Base-by-base conservation (phyloP, 2,113 vertebrate genomes). In the Sceloporus undulatus region DNA sequence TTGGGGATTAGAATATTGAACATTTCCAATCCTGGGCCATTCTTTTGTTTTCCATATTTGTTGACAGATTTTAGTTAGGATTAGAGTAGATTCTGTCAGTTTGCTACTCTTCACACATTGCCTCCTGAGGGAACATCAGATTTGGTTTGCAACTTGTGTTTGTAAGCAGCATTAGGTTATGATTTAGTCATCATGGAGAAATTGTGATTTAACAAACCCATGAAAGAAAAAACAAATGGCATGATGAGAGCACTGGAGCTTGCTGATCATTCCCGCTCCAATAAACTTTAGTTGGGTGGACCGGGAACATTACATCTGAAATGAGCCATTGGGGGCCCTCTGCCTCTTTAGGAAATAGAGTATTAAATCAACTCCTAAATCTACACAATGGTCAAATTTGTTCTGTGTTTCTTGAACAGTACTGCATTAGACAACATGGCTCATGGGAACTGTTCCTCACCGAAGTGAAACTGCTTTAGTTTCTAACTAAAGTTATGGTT, bases 331-430 rank as follows among this genome's bases (percentile, higher is more conserved):
- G n/a, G 23, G 34, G 6, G 14, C 8, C 21, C 54, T 56, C 52
- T 34, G 42, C n/a, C 34, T 40, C n/a, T 74, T n/a, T 56, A 56
- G 48, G 29, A 34, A 13, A 10, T 23, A 74, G 23, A 2, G 42
- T 91, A 87, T 74, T 82, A 59, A 91, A n/a, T 86, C 2, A 81
- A 42, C 3, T 11, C 40, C 76, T 62, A 42, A 21, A 65, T 85
- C 79, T 84, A 3, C 4, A 71, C 14, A 85, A 1, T 1, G 66
- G 0, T 85, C 38, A 48, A 66, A 29, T 42, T 21, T 27, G 21
- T 18, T 9, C 14, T 75, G 25, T 40, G 6, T 85, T 91, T 85
- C 59, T 73, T 85, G 6, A 89, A 91, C 75, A 65, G 40, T 79
- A 81, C 77, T 91, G 4, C 54, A 87, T 89, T 62, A 0, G 56